phyloP scores from a whole-genome alignment of 2,888 invertebrate species.

The Nomada fabriciana region DNA sequence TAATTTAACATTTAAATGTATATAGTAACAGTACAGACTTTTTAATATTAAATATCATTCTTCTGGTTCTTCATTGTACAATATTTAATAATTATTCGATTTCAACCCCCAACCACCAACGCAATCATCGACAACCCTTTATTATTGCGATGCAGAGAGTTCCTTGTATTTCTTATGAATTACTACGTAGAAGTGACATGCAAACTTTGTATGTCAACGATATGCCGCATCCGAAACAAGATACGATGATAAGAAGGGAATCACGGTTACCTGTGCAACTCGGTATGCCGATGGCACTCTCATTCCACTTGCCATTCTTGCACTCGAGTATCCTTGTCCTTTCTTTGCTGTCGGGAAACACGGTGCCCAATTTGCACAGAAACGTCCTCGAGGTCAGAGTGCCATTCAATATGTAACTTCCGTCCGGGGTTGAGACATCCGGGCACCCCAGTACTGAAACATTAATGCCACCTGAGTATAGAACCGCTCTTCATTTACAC shows the following conservation, averaged over 20 bases:
- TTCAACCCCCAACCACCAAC: neutral
- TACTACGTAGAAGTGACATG: neutral
- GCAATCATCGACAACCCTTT: neutral
- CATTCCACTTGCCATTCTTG: slow-evolving; percentile 88
- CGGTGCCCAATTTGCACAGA: slow-evolving; percentile 89
- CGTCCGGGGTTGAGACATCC: slow-evolving; percentile 87
- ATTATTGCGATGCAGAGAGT: neutral
- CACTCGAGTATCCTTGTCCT: slow-evolving; percentile 88
- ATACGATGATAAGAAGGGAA: slow-evolving; percentile 14
- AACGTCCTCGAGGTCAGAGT: slow-evolving; percentile 88
- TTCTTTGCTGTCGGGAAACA: slow-evolving; percentile 89
- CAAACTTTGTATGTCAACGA: slow-evolving; percentile 5
- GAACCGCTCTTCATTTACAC: neutral
- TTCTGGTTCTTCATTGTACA: too few relatives aligned
- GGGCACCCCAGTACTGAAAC: slow-evolving; percentile 89
- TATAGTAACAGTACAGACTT: too few relatives aligned
- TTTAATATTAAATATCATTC: too few relatives aligned
- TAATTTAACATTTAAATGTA: too few relatives aligned
- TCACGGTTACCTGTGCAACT: slow-evolving; percentile 87
- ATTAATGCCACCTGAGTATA: neutral
- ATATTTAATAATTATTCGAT: neutral
- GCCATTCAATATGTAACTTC: slow-evolving; percentile 89
- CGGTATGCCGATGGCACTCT: slow-evolving; percentile 85
- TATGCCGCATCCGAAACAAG: neutral
- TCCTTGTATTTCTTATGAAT: too few relatives aligned